Conservation (phyloP, 2,888 invertebrate species). For the Lasioglossum morio region DNA sequence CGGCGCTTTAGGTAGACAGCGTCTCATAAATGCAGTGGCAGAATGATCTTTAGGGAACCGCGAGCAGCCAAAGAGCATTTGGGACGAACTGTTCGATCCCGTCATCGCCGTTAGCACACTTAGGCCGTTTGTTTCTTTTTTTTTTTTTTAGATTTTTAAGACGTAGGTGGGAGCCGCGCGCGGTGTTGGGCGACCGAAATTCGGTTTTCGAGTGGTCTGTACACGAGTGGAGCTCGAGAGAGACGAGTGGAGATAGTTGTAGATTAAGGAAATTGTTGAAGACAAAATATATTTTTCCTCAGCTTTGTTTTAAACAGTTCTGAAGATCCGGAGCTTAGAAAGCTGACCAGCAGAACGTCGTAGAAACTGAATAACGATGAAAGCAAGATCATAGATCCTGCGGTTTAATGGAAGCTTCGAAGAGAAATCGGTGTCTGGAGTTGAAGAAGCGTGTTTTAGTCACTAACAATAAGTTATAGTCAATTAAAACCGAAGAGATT, state of each 20-base stretch:
- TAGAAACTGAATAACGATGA: not conserved
- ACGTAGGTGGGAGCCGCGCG: not conserved
- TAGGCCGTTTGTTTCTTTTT: constrained; percentile 33
- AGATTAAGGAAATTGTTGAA: not conserved
- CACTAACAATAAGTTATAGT: not conserved
- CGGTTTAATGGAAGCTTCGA: not conserved
- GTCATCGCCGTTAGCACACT: constrained; percentile 31
- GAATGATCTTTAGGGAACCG: constrained; percentile 28
- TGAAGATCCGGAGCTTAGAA: not conserved
- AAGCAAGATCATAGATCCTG: not conserved
- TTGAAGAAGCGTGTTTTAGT: not conserved
- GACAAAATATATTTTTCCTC: not conserved
- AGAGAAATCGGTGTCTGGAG: not conserved
- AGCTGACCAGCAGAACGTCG: not conserved
- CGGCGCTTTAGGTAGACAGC: constrained; percentile 40
- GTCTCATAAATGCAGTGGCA: constrained; percentile 20
- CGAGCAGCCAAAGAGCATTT: constrained; percentile 32
- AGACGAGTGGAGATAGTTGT: not conserved
- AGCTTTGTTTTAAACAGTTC: not conserved
- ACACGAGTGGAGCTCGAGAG: not conserved
- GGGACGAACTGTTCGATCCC: constrained; percentile 31
- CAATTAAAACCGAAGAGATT: not conserved
- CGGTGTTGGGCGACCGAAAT: constrained; percentile 32
- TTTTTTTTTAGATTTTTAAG: constrained; percentile 38
- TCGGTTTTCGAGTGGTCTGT: not conserved